Evolutionary conservation across 2,888 invertebrate species (phyloP).

Genomic region (Exocentrus adspersus): DNA sequence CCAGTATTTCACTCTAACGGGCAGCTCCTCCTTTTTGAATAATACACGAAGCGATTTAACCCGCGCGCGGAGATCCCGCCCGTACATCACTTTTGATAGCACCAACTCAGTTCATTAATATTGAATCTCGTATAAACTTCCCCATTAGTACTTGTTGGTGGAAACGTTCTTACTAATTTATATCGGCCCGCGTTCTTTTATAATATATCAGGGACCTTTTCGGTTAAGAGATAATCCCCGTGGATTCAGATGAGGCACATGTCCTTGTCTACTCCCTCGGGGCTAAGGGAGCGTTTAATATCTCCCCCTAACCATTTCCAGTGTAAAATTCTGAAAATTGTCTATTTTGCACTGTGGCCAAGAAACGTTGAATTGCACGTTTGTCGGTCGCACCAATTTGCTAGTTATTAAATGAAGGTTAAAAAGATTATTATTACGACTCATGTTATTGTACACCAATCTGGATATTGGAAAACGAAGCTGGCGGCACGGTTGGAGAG

Average conservation of each 20-base stretch:
- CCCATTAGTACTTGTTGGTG: slow-evolving; percentile 33
- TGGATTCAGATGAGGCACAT: slow-evolving; percentile 20
- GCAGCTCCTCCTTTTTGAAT: slow-evolving; percentile 8
- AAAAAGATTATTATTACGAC: too few species aligned
- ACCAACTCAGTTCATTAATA: slow-evolving; percentile 18
- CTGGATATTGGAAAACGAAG: too few species aligned
- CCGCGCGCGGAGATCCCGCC: background rate
- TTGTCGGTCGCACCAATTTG: too few species aligned
- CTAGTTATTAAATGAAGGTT: too few species aligned
- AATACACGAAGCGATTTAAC: slow-evolving; percentile 15
- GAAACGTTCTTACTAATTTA: slow-evolving; percentile 26
- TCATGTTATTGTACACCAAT: too few species aligned
- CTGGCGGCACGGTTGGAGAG: too few species aligned
- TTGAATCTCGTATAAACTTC: slow-evolving; percentile 25
- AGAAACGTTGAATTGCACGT: too few species aligned
- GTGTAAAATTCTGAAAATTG: background rate
- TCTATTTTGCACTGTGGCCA: too few species aligned
- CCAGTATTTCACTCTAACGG: too few species aligned
- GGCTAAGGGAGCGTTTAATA: background rate
- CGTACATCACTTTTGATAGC: slow-evolving; percentile 19
- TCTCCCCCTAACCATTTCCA: slow-evolving; percentile 11
- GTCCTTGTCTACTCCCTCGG: slow-evolving; percentile 10
- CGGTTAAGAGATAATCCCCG: slow-evolving; percentile 23
- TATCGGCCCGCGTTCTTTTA: slow-evolving; percentile 29
- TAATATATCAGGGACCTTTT: slow-evolving; percentile 15